These are phyloP conservation scores for Elegia similella DNA, from an alignment of 2,888 invertebrate genomes.

Conservation along the genomic window DNA sequence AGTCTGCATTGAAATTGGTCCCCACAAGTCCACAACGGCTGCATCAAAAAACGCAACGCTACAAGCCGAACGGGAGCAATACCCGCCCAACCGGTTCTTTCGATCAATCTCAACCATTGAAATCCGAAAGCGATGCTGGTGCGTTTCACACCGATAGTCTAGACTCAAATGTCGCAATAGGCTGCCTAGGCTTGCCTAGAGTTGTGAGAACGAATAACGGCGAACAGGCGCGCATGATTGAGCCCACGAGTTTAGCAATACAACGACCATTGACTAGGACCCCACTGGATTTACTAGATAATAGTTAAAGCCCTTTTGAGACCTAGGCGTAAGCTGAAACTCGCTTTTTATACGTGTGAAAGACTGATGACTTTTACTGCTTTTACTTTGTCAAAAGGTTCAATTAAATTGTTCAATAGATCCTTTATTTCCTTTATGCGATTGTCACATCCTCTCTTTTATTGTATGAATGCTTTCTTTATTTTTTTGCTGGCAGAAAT, in stretches of 20 bases:
- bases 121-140: constrained; percentile 70
- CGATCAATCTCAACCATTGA: constrained; percentile 68
- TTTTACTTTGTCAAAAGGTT: constrained; percentile 3
- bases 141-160: constrained; percentile 78
- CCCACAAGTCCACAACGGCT: no score
- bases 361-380: constrained; percentile 13
- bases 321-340: constrained; percentile 5
- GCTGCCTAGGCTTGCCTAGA: constrained; percentile 53
- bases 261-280: constrained; percentile 6
- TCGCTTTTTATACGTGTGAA: constrained; percentile 9
- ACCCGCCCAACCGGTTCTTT: constrained; percentile 64
- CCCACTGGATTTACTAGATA: constrained; percentile 28
- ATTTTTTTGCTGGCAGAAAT: background rate
- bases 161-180: constrained; percentile 64
- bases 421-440: constrained; percentile 7
- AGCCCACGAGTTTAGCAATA: constrained; percentile 38
- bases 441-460: constrained; percentile 11
- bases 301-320: constrained; percentile 18
- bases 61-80: constrained; percentile 31
- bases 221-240: constrained; percentile 44
- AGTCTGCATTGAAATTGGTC: no score
- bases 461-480: constrained; percentile 3
- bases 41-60: background rate
- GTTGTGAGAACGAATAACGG: constrained; percentile 70
- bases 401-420: constrained; percentile 12